Percentiles rank a stretch among this genome's conserved stretches.
Evolutionary conservation across 2,888 invertebrate species (phyloP).

Genomic region (Ceriagrion tenellum): DNA sequence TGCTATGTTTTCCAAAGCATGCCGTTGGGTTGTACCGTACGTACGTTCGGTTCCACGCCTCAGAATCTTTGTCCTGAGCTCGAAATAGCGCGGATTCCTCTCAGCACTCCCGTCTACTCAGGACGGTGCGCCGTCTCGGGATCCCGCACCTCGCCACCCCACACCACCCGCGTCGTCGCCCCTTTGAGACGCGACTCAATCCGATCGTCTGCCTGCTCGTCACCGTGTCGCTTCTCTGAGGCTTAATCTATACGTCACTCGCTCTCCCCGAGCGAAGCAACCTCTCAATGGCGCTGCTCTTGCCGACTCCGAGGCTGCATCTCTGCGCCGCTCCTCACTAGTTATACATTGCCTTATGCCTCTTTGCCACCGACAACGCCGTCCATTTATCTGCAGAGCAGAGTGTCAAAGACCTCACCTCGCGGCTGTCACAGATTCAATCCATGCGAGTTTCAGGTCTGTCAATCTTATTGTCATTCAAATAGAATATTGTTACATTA

Average conservation of each 20-base stretch:
- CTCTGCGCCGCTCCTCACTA: background rate
- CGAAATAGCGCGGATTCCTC: background rate
- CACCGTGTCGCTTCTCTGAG: background rate
- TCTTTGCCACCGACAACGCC: background rate
- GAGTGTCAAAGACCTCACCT: too few species aligned
- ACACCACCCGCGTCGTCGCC: background rate
- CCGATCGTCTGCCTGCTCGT: background rate
- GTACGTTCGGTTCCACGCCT: background rate
- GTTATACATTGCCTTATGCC: background rate
- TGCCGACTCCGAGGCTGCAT: background rate
- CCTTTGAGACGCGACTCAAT: background rate
- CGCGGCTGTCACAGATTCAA: too few species aligned
- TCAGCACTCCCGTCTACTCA: background rate
- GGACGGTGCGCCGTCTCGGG: background rate
- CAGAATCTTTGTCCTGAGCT: background rate
- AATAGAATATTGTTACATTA: too few species aligned
- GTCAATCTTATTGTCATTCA: too few species aligned
- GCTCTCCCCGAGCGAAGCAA: background rate
- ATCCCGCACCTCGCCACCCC: background rate
- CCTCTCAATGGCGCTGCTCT: background rate
- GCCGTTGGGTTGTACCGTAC: background rate
- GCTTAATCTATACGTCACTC: conserved; percentile 1
- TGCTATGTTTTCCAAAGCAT: too few species aligned
- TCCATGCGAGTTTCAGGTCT: too few species aligned
- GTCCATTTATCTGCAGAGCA: background rate